Base-by-base conservation (phyloP, 2,888 invertebrate genomes). In the Metopia argyrocephala region DNA sequence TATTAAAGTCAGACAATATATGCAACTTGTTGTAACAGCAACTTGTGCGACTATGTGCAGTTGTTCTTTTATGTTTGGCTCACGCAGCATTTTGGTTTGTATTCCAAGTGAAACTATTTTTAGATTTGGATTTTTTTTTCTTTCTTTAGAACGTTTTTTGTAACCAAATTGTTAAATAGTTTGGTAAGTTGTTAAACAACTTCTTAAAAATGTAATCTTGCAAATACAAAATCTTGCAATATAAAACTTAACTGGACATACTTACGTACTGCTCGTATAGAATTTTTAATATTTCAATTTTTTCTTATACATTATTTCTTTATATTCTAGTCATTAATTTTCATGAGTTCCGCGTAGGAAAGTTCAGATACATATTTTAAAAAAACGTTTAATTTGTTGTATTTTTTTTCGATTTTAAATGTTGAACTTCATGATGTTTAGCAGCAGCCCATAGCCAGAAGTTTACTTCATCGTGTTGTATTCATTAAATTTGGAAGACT, bases 171-270 rank as follows among this genome's bases (percentile, higher is more conserved):
- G 69, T 81, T 78, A 74, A 70, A 69, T 69, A 75, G 74, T 78
- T 81, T 78, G 78, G 69, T 78, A 52, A 74, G 78, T 81, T 78
- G 81, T 78, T 69, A 31, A 64, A 70, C 78, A 81, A 74, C 81
- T 78, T 81, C 68, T 76, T 68, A 64, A 73, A 70, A 75, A 57
- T 69, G 75, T 75, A 79, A 75, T 69, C 69, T 48, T 65, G 75
- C 21, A 75, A 65, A 70, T 57, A 59, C 70, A 65, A 79, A 79
- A 65, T n/a, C n/a, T n/a, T n/a, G n/a, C n/a, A n/a, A n/a, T n/a
- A 75, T 76, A 76, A 79, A 79, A 70, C 68, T 64, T 75, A 70
- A 79, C 74, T 79, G 62, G 74, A 74, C 64, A 61, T 31, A 78
- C 48, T 69, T 62, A n/a, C n/a, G n/a, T 62, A 64, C 31, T 4